A percentile compares a stretch with the other conserved stretches of the same genome.
Conservation (phyloP, 1,140 invertebrate species). For the Maconellicoccus hirsutus region DNA sequence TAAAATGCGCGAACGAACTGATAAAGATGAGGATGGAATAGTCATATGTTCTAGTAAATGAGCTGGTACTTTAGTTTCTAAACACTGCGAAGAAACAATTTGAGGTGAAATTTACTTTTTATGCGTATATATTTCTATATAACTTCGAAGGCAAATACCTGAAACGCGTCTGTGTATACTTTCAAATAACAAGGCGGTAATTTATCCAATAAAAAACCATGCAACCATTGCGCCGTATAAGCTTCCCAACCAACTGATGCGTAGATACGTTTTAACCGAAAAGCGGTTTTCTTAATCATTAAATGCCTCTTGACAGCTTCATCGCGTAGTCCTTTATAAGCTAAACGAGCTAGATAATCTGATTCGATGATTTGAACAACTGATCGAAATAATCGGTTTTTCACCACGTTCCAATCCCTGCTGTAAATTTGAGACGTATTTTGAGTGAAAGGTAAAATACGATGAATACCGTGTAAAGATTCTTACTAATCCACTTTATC, state of each 20-base stretch:
- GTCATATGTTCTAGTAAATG: constrained; percentile 13
- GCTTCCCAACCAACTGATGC: constrained; percentile 55
- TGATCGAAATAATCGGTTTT: constrained; percentile 53
- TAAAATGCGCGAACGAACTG: not conserved
- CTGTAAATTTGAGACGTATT: constrained; percentile 34
- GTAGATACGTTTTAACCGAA: constrained; percentile 52
- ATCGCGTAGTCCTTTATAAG: constrained; percentile 41
- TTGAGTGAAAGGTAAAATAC: not conserved
- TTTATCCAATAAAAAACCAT: constrained; percentile 56
- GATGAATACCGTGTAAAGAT: not conserved
- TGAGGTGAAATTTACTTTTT: too few species aligned
- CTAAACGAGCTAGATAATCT: constrained; percentile 55
- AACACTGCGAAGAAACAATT: not conserved
- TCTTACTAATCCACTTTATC: constrained; percentile 5
- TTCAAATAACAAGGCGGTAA: constrained; percentile 54
- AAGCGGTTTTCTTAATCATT: constrained; percentile 56
- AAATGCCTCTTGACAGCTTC: constrained; percentile 55
- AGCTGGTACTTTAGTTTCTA: constrained; percentile 3
- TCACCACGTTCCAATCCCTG: constrained; percentile 50
- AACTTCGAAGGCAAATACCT: constrained; percentile 32
- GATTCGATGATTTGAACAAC: constrained; percentile 54
- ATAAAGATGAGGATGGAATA: not conserved
- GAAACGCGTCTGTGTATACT: constrained; percentile 66
- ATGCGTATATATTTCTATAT: too few species aligned
- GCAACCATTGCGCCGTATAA: constrained; percentile 64